Base-by-base conservation (phyloP, 2,888 invertebrate genomes). In the Rhagium mordax region DNA sequence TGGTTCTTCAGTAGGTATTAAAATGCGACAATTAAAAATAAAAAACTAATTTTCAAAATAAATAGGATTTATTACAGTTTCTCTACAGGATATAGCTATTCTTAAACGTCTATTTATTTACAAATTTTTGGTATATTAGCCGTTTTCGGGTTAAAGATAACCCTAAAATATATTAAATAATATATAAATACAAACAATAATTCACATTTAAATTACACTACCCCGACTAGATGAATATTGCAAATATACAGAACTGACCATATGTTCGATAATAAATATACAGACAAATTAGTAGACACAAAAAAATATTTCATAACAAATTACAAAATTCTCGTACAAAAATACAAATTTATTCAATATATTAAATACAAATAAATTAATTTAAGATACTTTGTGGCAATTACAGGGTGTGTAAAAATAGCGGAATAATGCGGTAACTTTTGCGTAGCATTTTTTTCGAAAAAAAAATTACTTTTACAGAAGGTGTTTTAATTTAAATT, bases 41-140 rank as follows among this genome's bases (percentile, higher is more conserved):
- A 41, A 41, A 41, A 13, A 15, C 2, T 15, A 13, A n/a, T n/a
- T n/a, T 33, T 29, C 59, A 16, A 59, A 18, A 59, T 59, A 59
- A 59, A 59, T 59, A 16, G n/a, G n/a, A 6, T 59, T 59, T 59
- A 59, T 59, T 59, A 59, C 7, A 33, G 4, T 1, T n/a, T 8
- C 16, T 57, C 27, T 29, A 33, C 33, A 59, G 2, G 29, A 33
- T 33, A 33, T 59, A 59, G 16, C 41, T 41, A 41, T 41, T 41
- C 65, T 65, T 65, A 67, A n/a, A 33, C 13, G 20, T 47, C 57
- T 67, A 67, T 29, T 16, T 67, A 67, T 67, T 67, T 67, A 67
- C 71, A 60, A 4, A 15, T 18, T 73, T 79, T 79, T 79, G 79
- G 79, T 79, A 73, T 76, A 68, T 69, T 75, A 79, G 79, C 79